A percentile compares a stretch with the other conserved stretches of the same genome.
phyloP scores from a whole-genome alignment of 2,113 vertebrate genomes.

The Spizaetus ornatus region DNA sequence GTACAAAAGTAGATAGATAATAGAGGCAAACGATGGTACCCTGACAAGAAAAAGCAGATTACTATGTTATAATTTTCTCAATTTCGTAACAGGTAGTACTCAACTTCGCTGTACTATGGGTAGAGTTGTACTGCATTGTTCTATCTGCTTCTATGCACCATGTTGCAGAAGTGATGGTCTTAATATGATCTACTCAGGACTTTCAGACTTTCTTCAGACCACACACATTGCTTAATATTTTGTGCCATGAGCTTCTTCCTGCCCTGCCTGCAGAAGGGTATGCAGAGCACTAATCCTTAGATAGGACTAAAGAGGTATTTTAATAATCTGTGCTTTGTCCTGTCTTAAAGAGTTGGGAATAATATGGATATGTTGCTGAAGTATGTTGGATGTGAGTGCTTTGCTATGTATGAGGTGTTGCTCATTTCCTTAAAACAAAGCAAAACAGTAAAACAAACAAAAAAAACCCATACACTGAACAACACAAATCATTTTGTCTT shows the following conservation, averaged over 20 bases:
- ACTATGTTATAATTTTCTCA: not conserved
- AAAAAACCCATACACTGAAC: fast-evolving
- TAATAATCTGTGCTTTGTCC: not conserved
- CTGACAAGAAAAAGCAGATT: not conserved
- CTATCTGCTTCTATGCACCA: not conserved
- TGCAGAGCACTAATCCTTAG: not conserved
- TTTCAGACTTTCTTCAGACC: not conserved
- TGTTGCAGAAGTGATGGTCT: not conserved
- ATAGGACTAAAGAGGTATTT: not conserved
- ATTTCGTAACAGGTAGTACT: not conserved
- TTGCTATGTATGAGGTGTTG: not conserved
- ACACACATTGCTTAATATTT: not conserved
- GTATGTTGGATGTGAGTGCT: not conserved
- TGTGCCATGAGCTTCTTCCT: not conserved
- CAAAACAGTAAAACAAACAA: not conserved
- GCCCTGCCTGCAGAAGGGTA: not conserved
- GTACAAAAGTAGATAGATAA: not conserved
- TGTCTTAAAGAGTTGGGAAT: not conserved
- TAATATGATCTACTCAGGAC: not conserved
- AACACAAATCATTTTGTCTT: not conserved
- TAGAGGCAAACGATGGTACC: not conserved
- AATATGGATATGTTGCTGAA: not conserved
- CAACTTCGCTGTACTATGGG: not conserved
- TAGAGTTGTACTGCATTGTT: not conserved
- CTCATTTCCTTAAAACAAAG: not conserved